Evolutionary conservation across 2,113 vertebrate species (phyloP).

Genomic region (Leucosticte australis): DNA sequence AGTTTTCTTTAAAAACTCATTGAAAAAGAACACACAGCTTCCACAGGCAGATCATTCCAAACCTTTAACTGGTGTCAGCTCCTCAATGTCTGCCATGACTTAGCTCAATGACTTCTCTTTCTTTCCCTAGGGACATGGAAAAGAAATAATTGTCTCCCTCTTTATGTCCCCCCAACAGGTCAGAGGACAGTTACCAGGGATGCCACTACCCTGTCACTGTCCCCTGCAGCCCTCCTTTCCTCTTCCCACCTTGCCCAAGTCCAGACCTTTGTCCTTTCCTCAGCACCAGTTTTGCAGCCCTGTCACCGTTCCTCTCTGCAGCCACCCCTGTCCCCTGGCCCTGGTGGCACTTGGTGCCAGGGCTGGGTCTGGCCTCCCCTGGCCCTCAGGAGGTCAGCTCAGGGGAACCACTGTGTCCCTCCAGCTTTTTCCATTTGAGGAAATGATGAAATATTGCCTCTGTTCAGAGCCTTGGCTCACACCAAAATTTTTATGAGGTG

Average conservation of each 20-base stretch:
- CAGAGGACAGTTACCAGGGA: not conserved
- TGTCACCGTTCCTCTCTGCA: not conserved
- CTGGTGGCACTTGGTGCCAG: accelerated
- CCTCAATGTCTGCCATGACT: not conserved
- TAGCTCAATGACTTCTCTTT: not conserved
- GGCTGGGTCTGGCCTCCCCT: not conserved
- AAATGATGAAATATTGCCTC: not conserved
- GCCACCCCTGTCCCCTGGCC: accelerated
- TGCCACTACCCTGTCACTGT: not conserved
- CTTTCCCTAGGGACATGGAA: not conserved
- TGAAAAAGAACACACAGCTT: not conserved
- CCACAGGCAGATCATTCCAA: not conserved
- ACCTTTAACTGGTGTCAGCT: not conserved
- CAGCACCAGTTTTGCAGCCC: not conserved
- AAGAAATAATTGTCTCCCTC: not conserved
- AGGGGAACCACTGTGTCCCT: not conserved
- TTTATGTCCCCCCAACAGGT: not conserved
- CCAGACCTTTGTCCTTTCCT: not conserved
- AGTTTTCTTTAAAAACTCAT: not conserved
- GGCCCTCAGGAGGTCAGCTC: not conserved
- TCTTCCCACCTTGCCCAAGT: not conserved
- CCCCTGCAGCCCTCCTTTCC: not conserved
- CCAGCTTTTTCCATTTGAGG: not conserved
- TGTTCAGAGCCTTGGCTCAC: not conserved
- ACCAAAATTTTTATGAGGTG: not conserved